Evolutionary conservation across 2,888 invertebrate species (phyloP), one percentile per base, ranked within the genome.

Genomic region (Anodontia alba): DNA sequence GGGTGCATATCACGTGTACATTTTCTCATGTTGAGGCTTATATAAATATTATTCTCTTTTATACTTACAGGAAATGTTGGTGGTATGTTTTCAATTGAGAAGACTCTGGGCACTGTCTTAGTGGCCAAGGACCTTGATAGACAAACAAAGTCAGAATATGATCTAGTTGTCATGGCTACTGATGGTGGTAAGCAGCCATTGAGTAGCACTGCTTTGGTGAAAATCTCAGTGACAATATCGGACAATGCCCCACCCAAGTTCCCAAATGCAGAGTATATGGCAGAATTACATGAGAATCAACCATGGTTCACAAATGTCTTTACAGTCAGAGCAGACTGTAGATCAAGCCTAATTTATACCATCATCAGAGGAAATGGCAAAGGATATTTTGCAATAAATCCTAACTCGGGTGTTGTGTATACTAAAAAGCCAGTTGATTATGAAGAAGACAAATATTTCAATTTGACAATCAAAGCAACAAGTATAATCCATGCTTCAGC

Each of bases 241-340:
- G 98, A 99, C 94, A 99, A 99, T 93, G 98, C 98, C 94, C 97
- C 97, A n/a, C 99, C 99, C 0, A 96, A 96, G 91, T 99, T 99
- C 95, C 78, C 87, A 17, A 67, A 82, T 8, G 15, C 73, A 0
- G 90, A 92, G 62, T 93, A 92, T 73, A 88, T 87, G 17, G 89
- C 90, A 0, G 92, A 93, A 57, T 76, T 93, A 15, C 78, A 80
- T 31, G 94, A 94, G 72, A 93, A 93, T 80, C 74, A 81, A 42
- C 88, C 91, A 0, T 73, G 81, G 31, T 91, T 89, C 20, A 88
- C 89, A 5, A 89, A 90, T 75, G 89, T 94, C 8, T 80, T 83
- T 1, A 87, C 90, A 0, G 81, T 94, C 0, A 73, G 78, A 1
- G 93, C 93, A 3, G 87, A 85, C 5, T 91, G 93, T 75, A 87